Evolutionary conservation across 2,797 vertebrate species (phyloP), one percentile per base, ranked within the genome.

Genomic region (Chromis chromis): DNA sequence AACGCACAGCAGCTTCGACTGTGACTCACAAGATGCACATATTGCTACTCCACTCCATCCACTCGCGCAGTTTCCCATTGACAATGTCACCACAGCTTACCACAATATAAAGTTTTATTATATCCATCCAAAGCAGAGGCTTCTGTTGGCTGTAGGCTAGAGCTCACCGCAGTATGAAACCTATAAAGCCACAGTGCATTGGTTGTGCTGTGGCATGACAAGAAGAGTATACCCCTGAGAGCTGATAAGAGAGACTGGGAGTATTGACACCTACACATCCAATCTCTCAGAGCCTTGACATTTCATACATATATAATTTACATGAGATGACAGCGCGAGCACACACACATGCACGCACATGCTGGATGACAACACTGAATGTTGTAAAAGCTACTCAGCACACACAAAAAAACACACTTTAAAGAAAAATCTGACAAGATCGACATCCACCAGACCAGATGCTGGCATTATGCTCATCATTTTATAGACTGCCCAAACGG

Each of bases 231-330:
- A 54, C 82, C 80, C 64, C 24, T 21, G 78, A 79, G 81, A 76
- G 55, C 28, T 27, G 56, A 77, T 60, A 67, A 72, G 70, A 81
- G 72, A 52, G 68, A 14, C 19, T 1, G 21, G 24, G 64, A 54
- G 69, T 71, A 69, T 65, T 19, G 11, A 60, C 59, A 60, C 74
- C 57, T 52, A 61, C 71, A 56, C 74, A 71, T 68, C 59, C 56
- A 21, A 68, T 60, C 69, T 48, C 65, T 83, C 73, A 48, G 63
- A 59, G 64, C 60, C 69, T 56, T 83, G 84, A 84, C 81, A 77
- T 68, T 80, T 91, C 68, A 77, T 85, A 59, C 80, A 84, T 72
- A 48, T 60, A 70, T 73, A 60, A 88, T 85, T 83, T 74, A 77
- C 59, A 75, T 62, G 54, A 74, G 49, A 52, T 69, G 74, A 52